Percentiles rank a stretch among this genome's conserved stretches.
phyloP scores from a whole-genome alignment of 2,113 vertebrate genomes.

The Hippolais icterina region DNA sequence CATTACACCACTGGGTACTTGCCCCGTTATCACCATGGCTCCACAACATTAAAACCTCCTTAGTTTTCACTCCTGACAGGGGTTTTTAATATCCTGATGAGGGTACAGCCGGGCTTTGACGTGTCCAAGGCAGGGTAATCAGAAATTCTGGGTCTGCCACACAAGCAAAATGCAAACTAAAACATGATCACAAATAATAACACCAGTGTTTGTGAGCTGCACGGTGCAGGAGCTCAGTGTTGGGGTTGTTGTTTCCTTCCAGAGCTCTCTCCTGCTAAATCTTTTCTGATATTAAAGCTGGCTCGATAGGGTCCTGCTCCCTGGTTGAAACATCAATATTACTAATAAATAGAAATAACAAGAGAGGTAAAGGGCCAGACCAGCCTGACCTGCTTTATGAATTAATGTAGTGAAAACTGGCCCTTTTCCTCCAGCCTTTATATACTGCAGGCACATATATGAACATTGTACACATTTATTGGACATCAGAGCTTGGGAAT shows the following conservation, averaged over 20 bases:
- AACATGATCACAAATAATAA: neutral
- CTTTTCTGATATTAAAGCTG: constrained; percentile 26
- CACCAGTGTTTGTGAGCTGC: neutral
- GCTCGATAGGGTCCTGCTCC: constrained; percentile 53
- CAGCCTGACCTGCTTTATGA: constrained; percentile 29
- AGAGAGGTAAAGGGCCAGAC: constrained; percentile 46
- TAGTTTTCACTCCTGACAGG: neutral
- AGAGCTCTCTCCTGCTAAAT: constrained; percentile 3
- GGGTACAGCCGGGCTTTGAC: accelerated
- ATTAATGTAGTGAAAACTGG: constrained; percentile 48
- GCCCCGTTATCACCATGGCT: accelerated
- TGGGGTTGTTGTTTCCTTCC: neutral
- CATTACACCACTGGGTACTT: neutral
- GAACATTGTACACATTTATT: neutral
- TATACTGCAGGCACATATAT: neutral
- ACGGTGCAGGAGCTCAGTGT: accelerated
- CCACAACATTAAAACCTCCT: neutral
- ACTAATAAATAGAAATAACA: constrained; percentile 62
- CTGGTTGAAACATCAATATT: constrained; percentile 57
- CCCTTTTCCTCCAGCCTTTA: constrained; percentile 10
- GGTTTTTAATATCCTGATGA: neutral
- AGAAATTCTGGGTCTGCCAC: neutral
- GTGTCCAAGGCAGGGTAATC: neutral
- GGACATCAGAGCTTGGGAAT: neutral
- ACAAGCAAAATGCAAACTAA: neutral